Evolutionary conservation across 2,888 invertebrate species (phyloP), one percentile per base, ranked within the genome.

Genomic region (Melieria omissa): DNA sequence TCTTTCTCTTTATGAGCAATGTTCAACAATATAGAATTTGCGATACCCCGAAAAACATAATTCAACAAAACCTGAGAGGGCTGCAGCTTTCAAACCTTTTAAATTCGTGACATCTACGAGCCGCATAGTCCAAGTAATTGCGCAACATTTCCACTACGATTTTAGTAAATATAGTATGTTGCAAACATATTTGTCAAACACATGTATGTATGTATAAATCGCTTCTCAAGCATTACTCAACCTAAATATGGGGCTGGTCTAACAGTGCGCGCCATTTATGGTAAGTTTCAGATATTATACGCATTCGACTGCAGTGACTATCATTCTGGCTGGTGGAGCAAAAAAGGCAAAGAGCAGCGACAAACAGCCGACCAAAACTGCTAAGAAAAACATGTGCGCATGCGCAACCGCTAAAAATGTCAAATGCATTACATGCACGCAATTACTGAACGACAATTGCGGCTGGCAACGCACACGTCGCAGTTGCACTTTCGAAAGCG

Each of bases 211-310:
- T 14, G 12, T 41, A 67, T 67, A 67, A 58, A 46, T 16, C 65
- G 58, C 65, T 45, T 45, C 60, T 65, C 65, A 49, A 70, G 61
- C 65, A 70, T 70, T 63, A 69, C 69, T 69, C 63, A 63, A 69
- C 55, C 69, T 69, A 69, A 63, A 69, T 63, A 69, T 69, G 69
- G 69, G 46, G 7, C 12, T 5, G 46, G 47, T 55, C 14, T 62
- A 41, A n/a, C 45, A 55, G n/a, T 69, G 62, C 61, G 61, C 62
- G 54, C 69, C 63, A 69, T 69, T 69, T 69, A 69, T 55, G 69
- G 69, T n/a, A 45, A 69, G 54, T 69, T 69, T 45, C 60, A 60
- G 65, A 60, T 65, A 60, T 65, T 65, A 65, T 71, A 65, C 58
- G 60, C 70, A 65, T 71, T 60, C 46, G 60, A 71, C 52, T 29